Base-by-base conservation (phyloP, 2,113 vertebrate genomes). In the Rhinoptilus africanus region DNA sequence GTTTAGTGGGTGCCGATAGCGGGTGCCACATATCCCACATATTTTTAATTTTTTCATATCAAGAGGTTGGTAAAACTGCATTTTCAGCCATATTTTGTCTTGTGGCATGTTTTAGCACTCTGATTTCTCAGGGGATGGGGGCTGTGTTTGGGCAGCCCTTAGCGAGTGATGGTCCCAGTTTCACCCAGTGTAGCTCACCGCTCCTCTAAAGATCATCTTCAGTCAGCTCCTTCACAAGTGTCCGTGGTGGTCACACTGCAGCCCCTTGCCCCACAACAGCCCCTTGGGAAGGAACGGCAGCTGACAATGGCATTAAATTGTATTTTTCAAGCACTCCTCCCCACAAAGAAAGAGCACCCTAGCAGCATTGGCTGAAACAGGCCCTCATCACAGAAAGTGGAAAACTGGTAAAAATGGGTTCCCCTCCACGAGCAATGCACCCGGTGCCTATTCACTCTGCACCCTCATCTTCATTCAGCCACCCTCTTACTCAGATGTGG, bases 101-200 rank as follows among this genome's bases (percentile, higher is more conserved):
- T n/a, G 26, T 4, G 1, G 28, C 0, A 0, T 56, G 28, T 39
- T 93, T 82, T n/a, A 63, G 45, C 7, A 7, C 12, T 7, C 19
- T 30, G 4, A 10, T 74, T 73, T 59, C 47, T 54, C 37, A 15
- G 56, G 50, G 12, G 5, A 6, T 32, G 8, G 23, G 13, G 22
- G 19, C 19, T 81, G 27, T 1, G 4, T 39, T 22, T 1, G 8
- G 51, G 26, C 56, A 90, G 35, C 34, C 56, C 15, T 20, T 13
- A 35, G 43, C 35, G 69, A 88, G 45, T 0, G 4, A 27, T 39
- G 30, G 37, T 69, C 43, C 8, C 6, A 6, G 34, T 73, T 84
- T 67, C n/a, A 84, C 34, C 27, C 32, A 63, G 56, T 3, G 3
- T 5, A n/a, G 21, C 32, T 53, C 45, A 35, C 43, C 0, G 0